Evolutionary conservation across 92 coral and sea anemone genomes (phyloP), one percentile per base, ranked within the genome.

Genomic region (Porites evermanni): DNA sequence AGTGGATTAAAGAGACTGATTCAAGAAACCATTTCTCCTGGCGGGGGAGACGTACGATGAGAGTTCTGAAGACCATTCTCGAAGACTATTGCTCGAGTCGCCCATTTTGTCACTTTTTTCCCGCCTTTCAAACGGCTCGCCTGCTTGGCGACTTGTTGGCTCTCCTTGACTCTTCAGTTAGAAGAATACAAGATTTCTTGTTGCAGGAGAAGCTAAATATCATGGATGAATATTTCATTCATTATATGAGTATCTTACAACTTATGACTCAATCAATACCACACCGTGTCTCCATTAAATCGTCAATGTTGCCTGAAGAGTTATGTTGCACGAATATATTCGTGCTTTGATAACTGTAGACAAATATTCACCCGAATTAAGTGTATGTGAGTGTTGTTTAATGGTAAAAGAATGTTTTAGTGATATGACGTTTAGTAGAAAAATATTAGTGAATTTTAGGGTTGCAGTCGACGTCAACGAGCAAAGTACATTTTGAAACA

Each of bases 241-340:
- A 16, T 0, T 8, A n/a, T 17, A 17, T 63, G 17, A 26, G 23
- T 26, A 26, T 26, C 17, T 53, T 21, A 18, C 47, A 12, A n/a
- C 32, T 9, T 65, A 72, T 8, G n/a, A 72, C 18, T 74, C 29
- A 74, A 20, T 7, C 78, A 74, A 74, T 74, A 74, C 47, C 65
- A 19, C 44, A 53, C 54, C 7, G 54, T 52, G 78, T 53, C 77
- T 47, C 19, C 56, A 72, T 21, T 56, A 38, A 72, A 72, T 53
- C 78, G 64, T 20, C 78, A 53, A 74, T 5, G 20, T 52, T 74
- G 8, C 47, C 64, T 53, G 50, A 53, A 53, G 78, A 53, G 32
- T 6, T 56, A 56, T 56, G 16, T 56, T 56, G 13, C 61, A 11
- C 13, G 13, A 56, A 14, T 17, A 8, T 5, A 17, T 5, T 53